phyloP scores from a whole-genome alignment of 37 sponge, comb jelly and placozoan genomes.

The Beroe forskalii region DNA sequence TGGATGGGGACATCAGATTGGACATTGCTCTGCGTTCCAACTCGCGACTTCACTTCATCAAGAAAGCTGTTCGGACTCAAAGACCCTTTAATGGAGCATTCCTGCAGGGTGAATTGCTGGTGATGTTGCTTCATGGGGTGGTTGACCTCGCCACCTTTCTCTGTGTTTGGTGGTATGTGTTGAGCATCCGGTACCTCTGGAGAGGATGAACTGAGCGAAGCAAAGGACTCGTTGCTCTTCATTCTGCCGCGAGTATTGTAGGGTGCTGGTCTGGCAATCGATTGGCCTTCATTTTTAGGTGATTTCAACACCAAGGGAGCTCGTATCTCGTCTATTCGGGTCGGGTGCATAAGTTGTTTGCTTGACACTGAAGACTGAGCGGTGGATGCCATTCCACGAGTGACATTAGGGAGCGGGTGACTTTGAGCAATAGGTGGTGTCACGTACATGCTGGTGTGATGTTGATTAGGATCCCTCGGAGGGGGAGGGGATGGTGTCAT shows the following conservation, averaged over 20 bases:
- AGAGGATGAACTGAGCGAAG: slow-evolving; percentile 24
- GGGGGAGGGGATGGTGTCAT: not conserved
- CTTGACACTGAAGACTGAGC: not conserved
- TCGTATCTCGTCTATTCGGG: not conserved
- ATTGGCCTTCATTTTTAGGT: not conserved
- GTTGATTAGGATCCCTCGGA: not conserved
- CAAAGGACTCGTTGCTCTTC: slow-evolving; percentile 36
- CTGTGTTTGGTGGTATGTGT: not conserved
- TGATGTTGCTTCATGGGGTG: not conserved
- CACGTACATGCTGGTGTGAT: not conserved
- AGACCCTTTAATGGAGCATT: not conserved
- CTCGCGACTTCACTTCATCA: not conserved
- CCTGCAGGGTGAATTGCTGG: no score
- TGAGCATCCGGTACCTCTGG: not conserved
- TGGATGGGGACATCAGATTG: no score
- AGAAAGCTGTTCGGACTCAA: not conserved
- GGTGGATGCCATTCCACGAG: not conserved
- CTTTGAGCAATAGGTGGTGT: not conserved
- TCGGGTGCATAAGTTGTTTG: not conserved
- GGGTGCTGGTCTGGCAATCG: not conserved
- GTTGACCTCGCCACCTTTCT: not conserved
- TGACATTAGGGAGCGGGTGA: not conserved
- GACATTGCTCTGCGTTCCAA: no score
- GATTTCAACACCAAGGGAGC: not conserved
- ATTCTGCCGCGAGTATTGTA: not conserved